Evolutionary conservation across 2,797 vertebrate species (phyloP).

Genomic region (Synaphobranchus kaupii): DNA sequence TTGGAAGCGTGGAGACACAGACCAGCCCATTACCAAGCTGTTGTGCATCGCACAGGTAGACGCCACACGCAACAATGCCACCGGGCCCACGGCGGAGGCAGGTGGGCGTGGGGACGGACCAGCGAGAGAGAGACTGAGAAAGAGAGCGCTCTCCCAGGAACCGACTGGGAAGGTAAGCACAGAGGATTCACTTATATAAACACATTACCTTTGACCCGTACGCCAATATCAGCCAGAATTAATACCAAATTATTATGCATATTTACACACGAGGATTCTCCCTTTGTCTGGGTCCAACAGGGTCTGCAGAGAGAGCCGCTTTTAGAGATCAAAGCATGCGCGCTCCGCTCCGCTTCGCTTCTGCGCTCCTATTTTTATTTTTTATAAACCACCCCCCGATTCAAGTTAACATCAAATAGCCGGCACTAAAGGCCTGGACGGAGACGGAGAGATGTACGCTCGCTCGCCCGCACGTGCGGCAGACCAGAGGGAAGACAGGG

Average conservation of each 20-base stretch:
- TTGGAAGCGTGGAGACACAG: no score
- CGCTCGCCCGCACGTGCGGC: not conserved
- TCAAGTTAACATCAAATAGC: conserved; percentile 65
- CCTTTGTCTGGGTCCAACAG: conserved; percentile 8
- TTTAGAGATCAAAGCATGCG: not conserved
- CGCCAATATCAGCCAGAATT: not conserved
- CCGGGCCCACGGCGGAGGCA: no score
- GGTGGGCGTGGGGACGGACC: no score
- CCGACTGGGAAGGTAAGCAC: not conserved
- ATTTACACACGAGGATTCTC: conserved; percentile 19
- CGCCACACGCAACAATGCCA: no score
- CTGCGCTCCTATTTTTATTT: conserved; percentile 63
- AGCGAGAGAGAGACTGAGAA: no score
- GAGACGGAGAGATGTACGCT: conserved; percentile 32
- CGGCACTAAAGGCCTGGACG: conserved; percentile 36
- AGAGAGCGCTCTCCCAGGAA: no score
- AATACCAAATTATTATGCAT: conserved; percentile 1
- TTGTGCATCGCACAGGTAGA: no score
- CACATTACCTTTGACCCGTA: not conserved
- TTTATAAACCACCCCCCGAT: conserved; percentile 50
- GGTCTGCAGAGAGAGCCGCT: not conserved
- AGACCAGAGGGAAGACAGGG: conserved; percentile 15
- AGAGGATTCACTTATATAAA: not conserved
- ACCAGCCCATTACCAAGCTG: no score
- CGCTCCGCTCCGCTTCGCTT: not conserved